Evolutionary conservation across 2,888 invertebrate species (phyloP), one percentile per base, ranked within the genome.

Genomic region (Alviniconcha strummeri): DNA sequence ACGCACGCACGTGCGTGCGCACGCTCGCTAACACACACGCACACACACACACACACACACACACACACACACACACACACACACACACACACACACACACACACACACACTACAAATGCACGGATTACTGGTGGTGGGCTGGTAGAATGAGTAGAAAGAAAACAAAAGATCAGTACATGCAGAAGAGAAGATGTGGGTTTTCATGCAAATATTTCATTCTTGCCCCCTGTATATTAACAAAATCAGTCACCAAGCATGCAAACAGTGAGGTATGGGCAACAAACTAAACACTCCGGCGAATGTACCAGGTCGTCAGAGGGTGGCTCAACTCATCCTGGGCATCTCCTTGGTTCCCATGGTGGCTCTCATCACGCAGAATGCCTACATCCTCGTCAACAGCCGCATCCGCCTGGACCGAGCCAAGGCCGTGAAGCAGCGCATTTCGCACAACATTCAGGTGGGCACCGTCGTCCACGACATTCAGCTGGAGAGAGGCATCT

Each of bases 401-500:
- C 81, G 71, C 6, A 36, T 82, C 80, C 84, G n/a, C 56, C 57
- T 86, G 1, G 57, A 72, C 6, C 74, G 78, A n/a, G 85, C 85
- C 80, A 81, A 56, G 9, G 75, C 72, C 15, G 76, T 88, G 13
- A 79, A 84, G 71, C 79, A 81, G 2, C 84, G 87, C 74, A 83
- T 90, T 9, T 5, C 60, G 13, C 85, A 89, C 72, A 89, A 89
- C 74, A 78, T 89, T 0, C 85, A 89, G 81, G 84, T 88, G 5
- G 87, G 87, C 11, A 67, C 36, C 11, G 74, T 90, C 5, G 83
- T 90, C 11, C 90, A 89, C 80, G 64, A 55, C 36, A 74, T 85
- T 5, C 90, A 90, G 83, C 86, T 86, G 72, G 89, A 90, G 78
- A 74, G 90, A 54, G 90, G 89, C 9, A 87, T 86, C 5, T 87